Base-by-base conservation (phyloP, 53 echinoderm and acorn worm species). In the Hippasteria phrygiana region DNA sequence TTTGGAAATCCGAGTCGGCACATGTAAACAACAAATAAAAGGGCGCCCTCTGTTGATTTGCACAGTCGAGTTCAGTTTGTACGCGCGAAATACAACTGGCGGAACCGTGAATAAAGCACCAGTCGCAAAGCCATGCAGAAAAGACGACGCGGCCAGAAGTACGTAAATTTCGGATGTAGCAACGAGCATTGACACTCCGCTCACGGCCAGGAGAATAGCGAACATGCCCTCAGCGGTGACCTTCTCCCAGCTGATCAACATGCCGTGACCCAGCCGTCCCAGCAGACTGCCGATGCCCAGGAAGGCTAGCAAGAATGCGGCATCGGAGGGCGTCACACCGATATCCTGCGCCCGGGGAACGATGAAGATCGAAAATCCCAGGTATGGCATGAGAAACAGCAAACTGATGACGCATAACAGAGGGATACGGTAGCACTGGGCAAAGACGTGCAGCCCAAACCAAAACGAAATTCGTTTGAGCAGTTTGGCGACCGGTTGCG, bases 251-350 rank as follows among this genome's bases (percentile, higher is more conserved):
- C 70, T 70, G 36, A 70, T 37, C 32, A 70, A 3, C 18, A 37
- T 31, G 11, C 90, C 90, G 56, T 93, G 89, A 4, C 67, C 65
- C 0, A 65, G 80, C 3, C 93, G 71, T 16, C 90, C 81, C 26
- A 90, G 9, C 27, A 85, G 72, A 38, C 87, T 90, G 51, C 90
- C 87, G 36, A 90, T 64, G 43, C 93, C 93, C 1, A 93, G 29
- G 1, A 87, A 53, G 0, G 89, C 87, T 7, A 93, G 24, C 4
- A 93, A 62, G 31, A 78, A 93, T 24, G 93, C 78, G 13, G 93
- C 90, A 5, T 10, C 38, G 17, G 70, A 70, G 39, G 70, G 70
- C 39, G 70, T 14, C 17, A 70, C 70, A 38, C 18, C 70, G 7
- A 70, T 18, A 38, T 10, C 33, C 33, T 70, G 37, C 3, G 39